Percentiles rank a stretch among this genome's conserved stretches.
These are phyloP conservation scores for Ibycter americanus DNA, from an alignment of 2,797 vertebrate species.

Conservation along the genomic window DNA sequence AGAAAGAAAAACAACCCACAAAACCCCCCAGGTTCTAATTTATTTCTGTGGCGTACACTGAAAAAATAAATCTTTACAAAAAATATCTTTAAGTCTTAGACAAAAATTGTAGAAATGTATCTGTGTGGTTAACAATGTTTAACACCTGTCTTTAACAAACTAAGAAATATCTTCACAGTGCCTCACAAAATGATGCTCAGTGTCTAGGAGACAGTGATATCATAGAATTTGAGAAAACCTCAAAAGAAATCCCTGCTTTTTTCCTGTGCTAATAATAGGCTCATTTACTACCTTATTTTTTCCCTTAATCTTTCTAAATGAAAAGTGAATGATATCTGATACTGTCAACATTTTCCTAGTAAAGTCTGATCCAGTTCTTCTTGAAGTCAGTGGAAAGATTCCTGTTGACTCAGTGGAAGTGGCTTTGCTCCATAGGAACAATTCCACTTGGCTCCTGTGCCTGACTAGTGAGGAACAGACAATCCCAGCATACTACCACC, in stretches of 20 bases:
- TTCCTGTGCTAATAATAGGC: conserved; percentile 52
- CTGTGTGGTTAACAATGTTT: background rate
- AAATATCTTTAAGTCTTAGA: background rate
- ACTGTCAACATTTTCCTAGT: conserved; percentile 66
- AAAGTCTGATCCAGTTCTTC: conserved; percentile 43
- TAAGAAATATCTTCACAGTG: background rate
- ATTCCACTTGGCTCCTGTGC: conserved; percentile 1
- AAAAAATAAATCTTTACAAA: background rate
- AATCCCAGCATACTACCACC: background rate
- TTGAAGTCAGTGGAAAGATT: conserved; percentile 69
- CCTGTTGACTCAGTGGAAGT: conserved; percentile 68
- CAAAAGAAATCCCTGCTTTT: conserved; percentile 35
- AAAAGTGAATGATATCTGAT: conserved; percentile 52
- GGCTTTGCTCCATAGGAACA: conserved; percentile 44
- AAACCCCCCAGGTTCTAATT: background rate
- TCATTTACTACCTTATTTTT: conserved; percentile 54
- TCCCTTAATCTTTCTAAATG: conserved; percentile 59
- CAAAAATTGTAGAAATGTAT: background rate
- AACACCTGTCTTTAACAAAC: background rate
- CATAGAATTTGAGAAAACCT: conserved; percentile 36
- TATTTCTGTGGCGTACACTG: background rate
- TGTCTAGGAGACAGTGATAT: conserved; percentile 48
- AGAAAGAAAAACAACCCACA: background rate
- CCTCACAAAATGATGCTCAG: conserved; percentile 4
- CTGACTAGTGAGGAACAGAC: background rate